These are phyloP conservation scores for Scophthalmus maximus DNA, from an alignment of 2,113 vertebrate species.

Conservation along the genomic window DNA sequence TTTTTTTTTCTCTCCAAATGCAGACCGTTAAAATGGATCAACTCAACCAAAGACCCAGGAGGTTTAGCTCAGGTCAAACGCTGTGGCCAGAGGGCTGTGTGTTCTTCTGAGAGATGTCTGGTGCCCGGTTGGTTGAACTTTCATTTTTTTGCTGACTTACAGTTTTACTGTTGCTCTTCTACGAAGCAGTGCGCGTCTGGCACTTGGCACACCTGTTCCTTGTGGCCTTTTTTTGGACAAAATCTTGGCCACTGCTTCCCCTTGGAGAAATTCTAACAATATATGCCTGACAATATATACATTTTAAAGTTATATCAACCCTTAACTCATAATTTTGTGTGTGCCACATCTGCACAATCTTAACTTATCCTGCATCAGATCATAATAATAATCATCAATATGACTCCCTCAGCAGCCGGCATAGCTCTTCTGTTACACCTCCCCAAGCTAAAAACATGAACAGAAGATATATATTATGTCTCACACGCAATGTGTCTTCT, in stretches of 20 bases:
- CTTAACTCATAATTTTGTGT: neutral
- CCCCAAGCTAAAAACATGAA: neutral
- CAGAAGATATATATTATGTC: neutral
- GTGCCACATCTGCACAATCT: too few species aligned
- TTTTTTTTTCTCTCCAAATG: too few species aligned
- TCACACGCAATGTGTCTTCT: neutral
- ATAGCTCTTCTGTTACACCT: too few species aligned
- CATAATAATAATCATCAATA: slow-evolving; percentile 23
- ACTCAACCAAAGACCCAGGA: too few species aligned
- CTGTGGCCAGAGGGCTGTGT: neutral
- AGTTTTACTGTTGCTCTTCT: slow-evolving; percentile 43
- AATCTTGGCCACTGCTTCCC: slow-evolving; percentile 8
- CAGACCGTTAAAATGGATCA: too few species aligned
- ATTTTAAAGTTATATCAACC: neutral
- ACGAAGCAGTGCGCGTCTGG: slow-evolving; percentile 27
- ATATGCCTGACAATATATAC: too few species aligned
- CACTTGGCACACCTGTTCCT: slow-evolving; percentile 79
- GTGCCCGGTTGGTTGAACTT: slow-evolving; percentile 2
- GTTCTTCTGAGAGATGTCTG: slow-evolving; percentile 31
- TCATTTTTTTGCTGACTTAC: slow-evolving; percentile 51
- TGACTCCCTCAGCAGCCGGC: neutral
- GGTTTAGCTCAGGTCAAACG: slow-evolving; percentile 12
- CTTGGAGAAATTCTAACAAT: neutral
- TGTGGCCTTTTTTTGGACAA: slow-evolving; percentile 68
- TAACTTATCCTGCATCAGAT: neutral